A percentile compares a stretch with the other conserved stretches of the same genome.
phyloP scores from a whole-genome alignment of 2,113 vertebrate species.

The Miniopterus natalensis region DNA sequence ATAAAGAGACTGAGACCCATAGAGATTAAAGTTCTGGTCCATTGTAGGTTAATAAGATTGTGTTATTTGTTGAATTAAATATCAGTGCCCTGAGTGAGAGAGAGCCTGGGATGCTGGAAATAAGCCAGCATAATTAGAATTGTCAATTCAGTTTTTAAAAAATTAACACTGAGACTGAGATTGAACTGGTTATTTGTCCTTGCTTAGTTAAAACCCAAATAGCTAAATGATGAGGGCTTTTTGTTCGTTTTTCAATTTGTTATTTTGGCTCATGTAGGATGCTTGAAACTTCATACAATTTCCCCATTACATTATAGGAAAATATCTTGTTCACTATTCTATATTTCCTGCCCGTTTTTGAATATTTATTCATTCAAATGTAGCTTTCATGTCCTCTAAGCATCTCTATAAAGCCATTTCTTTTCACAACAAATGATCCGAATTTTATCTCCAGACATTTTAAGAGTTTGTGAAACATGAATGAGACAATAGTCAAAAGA shows the following conservation, averaged over 20 bases:
- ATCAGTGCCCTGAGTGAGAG: neutral
- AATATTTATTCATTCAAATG: constrained; percentile 49
- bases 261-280: neutral
- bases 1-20: neutral
- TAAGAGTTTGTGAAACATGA: constrained; percentile 58
- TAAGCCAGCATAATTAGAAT: neutral
- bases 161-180: neutral
- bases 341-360: constrained; percentile 9
- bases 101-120: neutral
- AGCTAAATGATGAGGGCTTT: neutral
- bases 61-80: constrained; percentile 39
- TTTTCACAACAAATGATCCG: constrained; percentile 38
- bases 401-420: neutral
- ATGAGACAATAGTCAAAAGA: constrained; percentile 63
- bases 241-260: neutral
- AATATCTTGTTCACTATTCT: neutral
- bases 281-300: neutral
- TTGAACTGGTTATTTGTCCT: constrained; percentile 11
- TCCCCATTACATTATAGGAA: neutral
- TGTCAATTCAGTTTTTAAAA: constrained; percentile 30
- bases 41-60: neutral
- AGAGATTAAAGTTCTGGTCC: neutral
- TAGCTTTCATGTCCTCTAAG: constrained; percentile 19
- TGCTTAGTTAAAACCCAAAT: neutral
- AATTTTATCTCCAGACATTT: constrained; percentile 60